phyloP scores from a whole-genome alignment of 1,140 invertebrate species.

The Drosophila repletoides region DNA sequence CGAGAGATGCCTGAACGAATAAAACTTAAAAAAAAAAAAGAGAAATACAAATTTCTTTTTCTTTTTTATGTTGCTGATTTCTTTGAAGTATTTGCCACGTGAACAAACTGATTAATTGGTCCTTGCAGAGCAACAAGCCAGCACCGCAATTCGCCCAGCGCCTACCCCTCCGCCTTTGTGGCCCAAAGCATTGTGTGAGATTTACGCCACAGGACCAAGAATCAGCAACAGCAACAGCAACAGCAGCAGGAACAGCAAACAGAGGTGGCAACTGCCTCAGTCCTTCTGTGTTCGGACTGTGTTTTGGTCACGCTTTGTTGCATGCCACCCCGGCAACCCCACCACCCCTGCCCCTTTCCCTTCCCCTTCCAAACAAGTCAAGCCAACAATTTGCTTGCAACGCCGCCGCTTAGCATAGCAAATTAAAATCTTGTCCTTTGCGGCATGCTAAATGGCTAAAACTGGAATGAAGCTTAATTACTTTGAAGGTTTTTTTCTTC shows the following conservation, averaged over 20 bases:
- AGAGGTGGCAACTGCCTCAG: too few species aligned
- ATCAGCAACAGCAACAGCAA: not conserved
- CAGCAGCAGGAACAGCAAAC: not conserved
- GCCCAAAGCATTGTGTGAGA: slow-evolving; percentile 27
- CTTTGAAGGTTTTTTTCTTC: too few species aligned
- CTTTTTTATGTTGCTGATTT: not conserved
- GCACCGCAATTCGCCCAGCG: too few species aligned
- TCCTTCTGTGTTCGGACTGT: too few species aligned
- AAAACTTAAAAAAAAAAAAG: slow-evolving; percentile 5
- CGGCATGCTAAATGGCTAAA: slow-evolving; percentile 42
- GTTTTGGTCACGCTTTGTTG: not conserved
- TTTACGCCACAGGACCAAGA: slow-evolving; percentile 12
- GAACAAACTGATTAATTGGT: slow-evolving; percentile 72
- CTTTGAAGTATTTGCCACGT: slow-evolving; percentile 47
- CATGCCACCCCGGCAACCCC: not conserved
- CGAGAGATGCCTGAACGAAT: not conserved
- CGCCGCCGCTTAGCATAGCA: slow-evolving; percentile 38
- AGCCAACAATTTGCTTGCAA: slow-evolving; percentile 15
- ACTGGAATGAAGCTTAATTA: slow-evolving; percentile 53
- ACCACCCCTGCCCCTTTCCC: too few species aligned
- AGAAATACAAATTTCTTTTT: not conserved
- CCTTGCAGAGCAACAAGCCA: too few species aligned
- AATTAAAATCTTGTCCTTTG: slow-evolving; percentile 62
- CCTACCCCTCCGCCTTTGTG: slow-evolving; percentile 18
- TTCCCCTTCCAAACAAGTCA: not conserved